These are phyloP conservation scores for Rhagoletis zephyria DNA, from an alignment of 1,140 invertebrate species.

Conservation along the genomic window DNA sequence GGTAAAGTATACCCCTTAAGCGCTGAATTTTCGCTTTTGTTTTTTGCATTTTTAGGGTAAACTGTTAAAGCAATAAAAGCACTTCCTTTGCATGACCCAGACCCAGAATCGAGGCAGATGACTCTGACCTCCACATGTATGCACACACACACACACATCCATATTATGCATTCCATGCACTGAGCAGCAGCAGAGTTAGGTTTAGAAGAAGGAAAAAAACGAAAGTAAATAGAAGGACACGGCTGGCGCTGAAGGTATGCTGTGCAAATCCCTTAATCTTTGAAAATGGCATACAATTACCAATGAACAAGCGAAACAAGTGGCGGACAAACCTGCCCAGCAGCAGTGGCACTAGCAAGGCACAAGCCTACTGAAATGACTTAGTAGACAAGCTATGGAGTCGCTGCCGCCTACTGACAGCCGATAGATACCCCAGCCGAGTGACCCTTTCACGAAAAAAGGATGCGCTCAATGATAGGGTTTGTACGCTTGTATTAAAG, in stretches of 20 bases:
- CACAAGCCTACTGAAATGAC: neutral
- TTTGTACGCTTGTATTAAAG: neutral
- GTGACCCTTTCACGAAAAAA: constrained; percentile 56
- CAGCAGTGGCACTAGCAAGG: neutral
- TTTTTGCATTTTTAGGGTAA: constrained; percentile 30
- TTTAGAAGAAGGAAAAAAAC: constrained; percentile 27
- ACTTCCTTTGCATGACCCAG: constrained; percentile 45
- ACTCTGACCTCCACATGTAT: neutral
- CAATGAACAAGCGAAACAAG: constrained; percentile 58
- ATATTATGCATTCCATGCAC: constrained; percentile 17
- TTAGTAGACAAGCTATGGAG: neutral
- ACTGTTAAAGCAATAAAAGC: constrained; percentile 16
- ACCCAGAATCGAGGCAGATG: neutral
- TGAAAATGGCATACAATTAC: constrained; percentile 73
- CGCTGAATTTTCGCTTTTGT: neutral
- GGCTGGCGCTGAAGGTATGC: constrained; percentile 33
- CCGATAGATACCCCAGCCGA: constrained; percentile 44
- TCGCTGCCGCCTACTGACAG: neutral
- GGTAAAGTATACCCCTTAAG: neutral
- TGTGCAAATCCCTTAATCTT: constrained; percentile 72
- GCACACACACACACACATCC: neutral
- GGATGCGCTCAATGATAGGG: neutral
- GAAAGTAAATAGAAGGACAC: constrained; percentile 53
- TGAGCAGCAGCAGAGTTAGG: neutral
- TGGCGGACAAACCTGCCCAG: constrained; percentile 36